These are phyloP conservation scores for Biston stratarius DNA, from an alignment of 2,888 invertebrate species.

Conservation along the genomic window DNA sequence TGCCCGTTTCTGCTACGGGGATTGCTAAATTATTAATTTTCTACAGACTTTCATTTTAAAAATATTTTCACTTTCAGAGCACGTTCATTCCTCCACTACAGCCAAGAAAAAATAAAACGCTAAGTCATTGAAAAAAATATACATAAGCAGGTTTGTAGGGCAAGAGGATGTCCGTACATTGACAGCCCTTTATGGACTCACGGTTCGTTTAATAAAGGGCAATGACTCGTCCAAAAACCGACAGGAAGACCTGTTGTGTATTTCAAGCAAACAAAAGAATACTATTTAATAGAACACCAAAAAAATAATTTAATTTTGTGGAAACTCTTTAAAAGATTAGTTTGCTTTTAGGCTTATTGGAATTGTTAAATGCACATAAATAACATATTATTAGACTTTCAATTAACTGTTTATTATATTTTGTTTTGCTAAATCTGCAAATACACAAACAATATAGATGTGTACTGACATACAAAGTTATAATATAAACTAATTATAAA, in stretches of 20 bases:
- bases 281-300: neutral
- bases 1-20: too few relatives aligned
- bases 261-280: constrained; percentile 36
- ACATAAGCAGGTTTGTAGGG: constrained; percentile 36
- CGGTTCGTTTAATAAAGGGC: constrained; percentile 43
- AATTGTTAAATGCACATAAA: too few relatives aligned
- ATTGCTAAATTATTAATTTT: neutral
- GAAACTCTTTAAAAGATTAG: too few relatives aligned
- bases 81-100: neutral
- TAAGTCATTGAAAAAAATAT: constrained; percentile 37
- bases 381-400: too few relatives aligned
- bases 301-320: neutral
- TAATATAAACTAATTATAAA: too few relatives aligned
- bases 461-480: too few relatives aligned
- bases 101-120: constrained; percentile 17
- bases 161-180: constrained; percentile 36
- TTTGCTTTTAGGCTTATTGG: too few relatives aligned
- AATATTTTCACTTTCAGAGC: neutral
- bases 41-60: neutral
- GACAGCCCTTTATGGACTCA: constrained; percentile 45
- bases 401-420: too few relatives aligned
- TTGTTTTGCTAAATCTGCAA: too few relatives aligned
- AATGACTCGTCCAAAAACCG: constrained; percentile 39
- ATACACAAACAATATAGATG: too few relatives aligned
- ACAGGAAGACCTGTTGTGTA: constrained; percentile 41